These are phyloP conservation scores for Melanotaenia nigrans DNA, from an alignment of 2,797 vertebrate genomes.

Conservation along the genomic window DNA sequence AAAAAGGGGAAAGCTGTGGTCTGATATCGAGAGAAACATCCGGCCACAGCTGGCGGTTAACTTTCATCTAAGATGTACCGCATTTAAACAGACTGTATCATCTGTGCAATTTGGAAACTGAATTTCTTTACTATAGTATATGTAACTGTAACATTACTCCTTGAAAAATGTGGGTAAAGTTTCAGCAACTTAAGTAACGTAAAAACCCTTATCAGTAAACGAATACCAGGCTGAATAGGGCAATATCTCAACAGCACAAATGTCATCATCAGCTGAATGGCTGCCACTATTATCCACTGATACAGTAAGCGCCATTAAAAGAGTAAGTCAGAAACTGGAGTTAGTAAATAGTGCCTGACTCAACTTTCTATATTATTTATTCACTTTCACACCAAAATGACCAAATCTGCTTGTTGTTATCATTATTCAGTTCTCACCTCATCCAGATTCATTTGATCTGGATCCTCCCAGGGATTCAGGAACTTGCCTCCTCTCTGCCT, in stretches of 20 bases:
- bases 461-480: constrained; percentile 92
- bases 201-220: constrained; percentile 42
- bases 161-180: constrained; percentile 4
- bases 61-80: constrained; percentile 4
- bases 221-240: constrained; percentile 38
- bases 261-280: constrained; percentile 52
- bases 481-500: constrained; percentile 95
- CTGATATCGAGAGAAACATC: not conserved
- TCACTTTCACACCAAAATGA: not conserved
- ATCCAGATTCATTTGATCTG: constrained; percentile 98
- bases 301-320: constrained; percentile 48
- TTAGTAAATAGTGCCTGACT: constrained; percentile 49
- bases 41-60: not conserved
- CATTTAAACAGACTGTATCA: constrained; percentile 28
- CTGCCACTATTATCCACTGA: constrained; percentile 45
- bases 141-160: not conserved
- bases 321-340: constrained; percentile 40
- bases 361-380: constrained; percentile 2
- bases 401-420: not conserved
- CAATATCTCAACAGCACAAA: constrained; percentile 49
- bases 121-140: not conserved
- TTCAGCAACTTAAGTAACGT: constrained; percentile 27
- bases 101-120: not conserved
- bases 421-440: constrained; percentile 83
- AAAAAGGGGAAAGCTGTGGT: not conserved